Conservation (phyloP, 2,888 invertebrate genomes). For the Nezara viridula region DNA sequence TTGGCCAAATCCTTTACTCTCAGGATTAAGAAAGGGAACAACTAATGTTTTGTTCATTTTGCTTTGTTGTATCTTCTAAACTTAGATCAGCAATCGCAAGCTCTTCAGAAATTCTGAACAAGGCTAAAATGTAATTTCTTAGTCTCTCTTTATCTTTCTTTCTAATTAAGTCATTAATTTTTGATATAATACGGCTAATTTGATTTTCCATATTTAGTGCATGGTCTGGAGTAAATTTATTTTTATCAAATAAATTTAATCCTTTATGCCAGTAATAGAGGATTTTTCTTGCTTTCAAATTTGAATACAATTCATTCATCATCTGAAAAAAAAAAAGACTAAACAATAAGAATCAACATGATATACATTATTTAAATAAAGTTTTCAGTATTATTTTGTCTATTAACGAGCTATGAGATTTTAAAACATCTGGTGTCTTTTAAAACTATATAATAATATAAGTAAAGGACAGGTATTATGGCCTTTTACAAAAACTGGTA, state of each 20-base stretch:
- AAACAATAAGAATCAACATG: neutral
- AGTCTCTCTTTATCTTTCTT: neutral
- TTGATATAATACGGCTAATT: neutral
- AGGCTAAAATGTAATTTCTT: neutral
- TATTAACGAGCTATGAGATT: too few relatives aligned
- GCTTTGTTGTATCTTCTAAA: neutral
- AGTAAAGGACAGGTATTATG: too few relatives aligned
- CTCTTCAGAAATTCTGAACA: neutral
- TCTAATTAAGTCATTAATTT: constrained; percentile 18
- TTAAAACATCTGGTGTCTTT: too few relatives aligned
- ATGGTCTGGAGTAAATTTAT: neutral
- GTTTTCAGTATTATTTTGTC: too few relatives aligned
- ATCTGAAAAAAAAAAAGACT: constrained; percentile 2
- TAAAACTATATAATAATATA: too few relatives aligned
- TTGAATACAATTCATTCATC: neutral
- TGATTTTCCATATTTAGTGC: constrained; percentile 9
- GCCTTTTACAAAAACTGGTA: too few relatives aligned
- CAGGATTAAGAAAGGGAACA: neutral
- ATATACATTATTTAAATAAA: neutral
- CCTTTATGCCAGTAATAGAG: constrained; percentile 47
- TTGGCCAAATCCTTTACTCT: neutral
- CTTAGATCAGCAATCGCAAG: neutral
- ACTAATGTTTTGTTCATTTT: neutral
- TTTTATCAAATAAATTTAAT: constrained; percentile 17
- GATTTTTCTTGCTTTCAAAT: neutral